Base-by-base conservation (phyloP, 2,113 vertebrate genomes). In the Kobus ellipsiprymnus region DNA sequence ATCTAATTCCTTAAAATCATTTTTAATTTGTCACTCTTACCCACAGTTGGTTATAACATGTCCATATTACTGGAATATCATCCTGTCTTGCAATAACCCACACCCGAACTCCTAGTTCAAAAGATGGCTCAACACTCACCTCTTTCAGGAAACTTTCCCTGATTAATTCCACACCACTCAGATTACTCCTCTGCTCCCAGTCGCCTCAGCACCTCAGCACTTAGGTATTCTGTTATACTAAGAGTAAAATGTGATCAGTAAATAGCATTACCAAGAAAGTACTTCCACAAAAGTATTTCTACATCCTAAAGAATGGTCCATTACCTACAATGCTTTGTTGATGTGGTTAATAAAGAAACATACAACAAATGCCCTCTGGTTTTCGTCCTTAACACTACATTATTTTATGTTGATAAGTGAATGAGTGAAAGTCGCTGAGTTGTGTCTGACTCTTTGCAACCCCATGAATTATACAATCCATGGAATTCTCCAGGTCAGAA, bases 91-190 rank as follows among this genome's bases (percentile, higher is more conserved):
- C 62, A 96, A 88, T 54, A 98, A 82, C 7, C 44, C 52, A 82
- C 7, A 44, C 3, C 54, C 84, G 59, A 97, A 92, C 44, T 95
- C 48, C 19, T 54, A 57, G 11, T 67, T 96, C 60, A 96, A 94
- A 97, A 62, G 46, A 96, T 55, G 52, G 59, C 33, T 97, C 54
- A 83, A 97, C 96, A 95, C 59, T 97, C 92, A 96, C 71, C 57
- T 85, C 90, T 95, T 93, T 44, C 74, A 74, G 44, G 71, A 92
- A 96, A 88, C 11, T 29, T 96, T 91, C 50, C 88, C 82, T 82
- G 94, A 97, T 95, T 95, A 90, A 94, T 91, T 95, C 36, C 52
- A 67, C 33, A 89, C 36, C 64, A 88, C 60, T 77, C 17, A 17
- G 36, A 92, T 71, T 90, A 84, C 25, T 93, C 84, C 92, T 98